Evolutionary conservation across 2,797 vertebrate genomes (phyloP).

Genomic region (Schizopygopsis pylzovi): DNA sequence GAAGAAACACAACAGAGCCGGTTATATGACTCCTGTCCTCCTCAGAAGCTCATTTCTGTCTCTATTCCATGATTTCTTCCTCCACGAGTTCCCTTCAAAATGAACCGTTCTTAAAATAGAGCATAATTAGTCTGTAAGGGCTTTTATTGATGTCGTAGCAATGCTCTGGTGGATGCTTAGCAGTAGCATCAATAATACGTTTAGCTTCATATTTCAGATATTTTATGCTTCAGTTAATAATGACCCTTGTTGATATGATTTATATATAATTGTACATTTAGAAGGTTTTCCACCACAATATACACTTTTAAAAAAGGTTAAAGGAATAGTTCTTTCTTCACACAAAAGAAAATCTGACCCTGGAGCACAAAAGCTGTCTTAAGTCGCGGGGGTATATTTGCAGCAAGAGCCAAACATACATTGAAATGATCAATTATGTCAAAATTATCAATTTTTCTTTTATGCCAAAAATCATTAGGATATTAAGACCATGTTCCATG

Average conservation of each 20-base stretch:
- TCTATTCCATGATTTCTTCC: neutral
- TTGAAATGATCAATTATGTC: no score
- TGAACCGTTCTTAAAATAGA: neutral
- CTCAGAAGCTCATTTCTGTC: neutral
- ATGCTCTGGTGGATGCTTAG: neutral
- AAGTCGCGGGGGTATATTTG: no score
- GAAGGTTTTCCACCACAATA: neutral
- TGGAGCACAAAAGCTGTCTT: no score
- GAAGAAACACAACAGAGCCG: neutral
- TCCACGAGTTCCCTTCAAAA: neutral
- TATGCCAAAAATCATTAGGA: no score
- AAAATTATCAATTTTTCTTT: no score
- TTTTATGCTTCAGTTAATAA: neutral
- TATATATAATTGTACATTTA: neutral
- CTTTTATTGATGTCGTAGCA: neutral
- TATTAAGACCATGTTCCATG: no score
- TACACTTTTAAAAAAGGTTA: neutral
- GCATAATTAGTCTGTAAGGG: neutral
- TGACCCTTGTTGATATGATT: neutral
- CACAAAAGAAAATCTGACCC: neutral
- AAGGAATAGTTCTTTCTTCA: neutral
- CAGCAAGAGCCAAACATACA: no score
- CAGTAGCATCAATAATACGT: neutral
- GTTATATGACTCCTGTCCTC: neutral
- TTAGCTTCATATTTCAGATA: neutral